Percentiles rank a stretch among this genome's conserved stretches.
These are phyloP conservation scores for Zophobas morio DNA, from an alignment of 1,140 invertebrate genomes.

Conservation along the genomic window DNA sequence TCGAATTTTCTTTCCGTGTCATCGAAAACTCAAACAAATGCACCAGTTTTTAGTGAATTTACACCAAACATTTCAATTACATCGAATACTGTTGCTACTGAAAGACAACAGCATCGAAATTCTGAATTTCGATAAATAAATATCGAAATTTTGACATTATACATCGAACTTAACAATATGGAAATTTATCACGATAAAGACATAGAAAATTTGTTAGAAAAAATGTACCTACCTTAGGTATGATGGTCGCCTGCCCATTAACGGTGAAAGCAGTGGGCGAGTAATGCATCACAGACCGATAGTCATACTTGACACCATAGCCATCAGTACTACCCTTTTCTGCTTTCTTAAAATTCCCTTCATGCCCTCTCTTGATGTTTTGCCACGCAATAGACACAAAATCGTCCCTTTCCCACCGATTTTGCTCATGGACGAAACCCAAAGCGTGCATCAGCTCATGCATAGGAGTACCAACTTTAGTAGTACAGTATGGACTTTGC, in stretches of 20 bases:
- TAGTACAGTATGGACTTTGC: slow-evolving; percentile 71
- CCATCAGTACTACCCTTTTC: slow-evolving; percentile 70
- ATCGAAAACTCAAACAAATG: too few relatives aligned
- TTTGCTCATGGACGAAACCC: slow-evolving; percentile 92
- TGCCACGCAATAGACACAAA: slow-evolving; percentile 80
- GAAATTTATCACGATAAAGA: too few relatives aligned
- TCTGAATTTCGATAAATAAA: too few relatives aligned
- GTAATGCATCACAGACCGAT: slow-evolving; percentile 89
- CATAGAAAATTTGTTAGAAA: too few relatives aligned
- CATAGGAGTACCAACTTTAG: slow-evolving; percentile 80
- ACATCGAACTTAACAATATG: too few relatives aligned
- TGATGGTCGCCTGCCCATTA: slow-evolving; percentile 81
- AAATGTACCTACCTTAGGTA: slow-evolving; percentile 72
- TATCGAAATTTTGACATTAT: too few relatives aligned
- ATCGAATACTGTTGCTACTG: too few relatives aligned
- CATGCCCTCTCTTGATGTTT: slow-evolving; percentile 79
- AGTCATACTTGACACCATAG: slow-evolving; percentile 83
- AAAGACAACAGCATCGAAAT: too few relatives aligned
- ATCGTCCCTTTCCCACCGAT: slow-evolving; percentile 83
- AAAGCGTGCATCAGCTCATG: slow-evolving; percentile 90
- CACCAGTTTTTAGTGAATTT: too few relatives aligned
- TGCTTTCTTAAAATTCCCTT: slow-evolving; percentile 80
- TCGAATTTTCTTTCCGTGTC: too few relatives aligned
- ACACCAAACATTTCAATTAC: too few relatives aligned
- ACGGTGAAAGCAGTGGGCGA: slow-evolving; percentile 82